phyloP scores from a whole-genome alignment of 2,113 vertebrate genomes.

The Passerina amoena region DNA sequence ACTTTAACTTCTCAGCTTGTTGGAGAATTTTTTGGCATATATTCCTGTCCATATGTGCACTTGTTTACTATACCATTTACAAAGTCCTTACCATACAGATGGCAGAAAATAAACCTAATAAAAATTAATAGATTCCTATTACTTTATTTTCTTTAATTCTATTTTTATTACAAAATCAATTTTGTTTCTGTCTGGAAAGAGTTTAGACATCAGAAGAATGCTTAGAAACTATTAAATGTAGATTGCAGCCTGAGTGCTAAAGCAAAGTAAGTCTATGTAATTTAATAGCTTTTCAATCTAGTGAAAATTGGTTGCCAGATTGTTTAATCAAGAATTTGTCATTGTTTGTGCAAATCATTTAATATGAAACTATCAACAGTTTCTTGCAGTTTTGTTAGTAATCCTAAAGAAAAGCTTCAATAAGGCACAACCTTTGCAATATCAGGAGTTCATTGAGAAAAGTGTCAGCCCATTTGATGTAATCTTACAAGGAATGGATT shows the following conservation, averaged over 20 bases:
- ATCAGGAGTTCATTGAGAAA: background rate
- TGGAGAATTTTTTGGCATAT: background rate
- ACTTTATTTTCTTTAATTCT: slow-evolving; percentile 9
- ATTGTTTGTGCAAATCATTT: background rate
- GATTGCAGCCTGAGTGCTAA: background rate
- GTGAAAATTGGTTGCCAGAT: slow-evolving; percentile 27
- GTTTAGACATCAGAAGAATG: slow-evolving; percentile 12
- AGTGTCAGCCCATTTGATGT: background rate
- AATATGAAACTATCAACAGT: background rate
- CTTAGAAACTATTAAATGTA: background rate
- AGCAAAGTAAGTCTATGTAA: slow-evolving; percentile 1
- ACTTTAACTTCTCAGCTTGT: background rate
- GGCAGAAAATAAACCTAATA: background rate
- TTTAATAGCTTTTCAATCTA: slow-evolving; percentile 11
- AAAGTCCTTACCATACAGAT: background rate
- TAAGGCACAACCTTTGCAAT: background rate
- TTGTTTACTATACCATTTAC: background rate
- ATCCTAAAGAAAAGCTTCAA: background rate
- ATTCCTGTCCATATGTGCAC: background rate
- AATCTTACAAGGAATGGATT: background rate
- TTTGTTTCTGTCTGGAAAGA: background rate
- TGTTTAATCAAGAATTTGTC: slow-evolving; percentile 30
- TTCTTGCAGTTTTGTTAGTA: background rate
- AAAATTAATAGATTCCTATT: background rate
- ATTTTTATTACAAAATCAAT: slow-evolving; percentile 22